phyloP scores from a whole-genome alignment of 1,140 invertebrate genomes.

The Leptinotarsa lineolata region DNA sequence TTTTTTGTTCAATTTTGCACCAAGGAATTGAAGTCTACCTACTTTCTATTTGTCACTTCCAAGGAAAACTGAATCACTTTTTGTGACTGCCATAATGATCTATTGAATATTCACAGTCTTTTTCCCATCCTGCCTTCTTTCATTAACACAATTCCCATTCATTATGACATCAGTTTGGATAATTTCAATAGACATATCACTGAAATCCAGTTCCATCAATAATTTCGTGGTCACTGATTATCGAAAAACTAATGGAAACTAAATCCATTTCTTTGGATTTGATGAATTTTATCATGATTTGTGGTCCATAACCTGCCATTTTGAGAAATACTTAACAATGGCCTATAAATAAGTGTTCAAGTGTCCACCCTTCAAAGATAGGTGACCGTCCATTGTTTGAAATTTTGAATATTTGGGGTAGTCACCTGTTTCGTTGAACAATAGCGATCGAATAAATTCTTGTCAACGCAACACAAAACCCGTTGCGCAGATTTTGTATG shows the following conservation, averaged over 20 bases:
- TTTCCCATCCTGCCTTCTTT: too few relatives aligned
- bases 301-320: conserved; percentile 8
- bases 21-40: too few relatives aligned
- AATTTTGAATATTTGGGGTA: conserved; percentile 24
- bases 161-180: background rate
- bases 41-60: too few relatives aligned
- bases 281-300: background rate
- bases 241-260: background rate
- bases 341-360: conserved; percentile 19
- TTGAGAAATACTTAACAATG: conserved; percentile 21
- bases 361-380: conserved; percentile 19
- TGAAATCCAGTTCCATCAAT: background rate
- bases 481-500: conserved; percentile 15
- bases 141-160: too few relatives aligned
- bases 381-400: conserved; percentile 23
- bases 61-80: too few relatives aligned
- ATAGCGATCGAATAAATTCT: conserved; percentile 24
- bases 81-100: too few relatives aligned
- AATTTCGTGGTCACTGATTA: background rate
- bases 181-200: background rate
- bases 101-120: too few relatives aligned
- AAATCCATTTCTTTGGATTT: background rate
- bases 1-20: too few relatives aligned
- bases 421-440: conserved; percentile 22
- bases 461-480: conserved; percentile 12